phyloP scores from a whole-genome alignment of 2,888 invertebrate genomes.

The Campaea margaritaria region DNA sequence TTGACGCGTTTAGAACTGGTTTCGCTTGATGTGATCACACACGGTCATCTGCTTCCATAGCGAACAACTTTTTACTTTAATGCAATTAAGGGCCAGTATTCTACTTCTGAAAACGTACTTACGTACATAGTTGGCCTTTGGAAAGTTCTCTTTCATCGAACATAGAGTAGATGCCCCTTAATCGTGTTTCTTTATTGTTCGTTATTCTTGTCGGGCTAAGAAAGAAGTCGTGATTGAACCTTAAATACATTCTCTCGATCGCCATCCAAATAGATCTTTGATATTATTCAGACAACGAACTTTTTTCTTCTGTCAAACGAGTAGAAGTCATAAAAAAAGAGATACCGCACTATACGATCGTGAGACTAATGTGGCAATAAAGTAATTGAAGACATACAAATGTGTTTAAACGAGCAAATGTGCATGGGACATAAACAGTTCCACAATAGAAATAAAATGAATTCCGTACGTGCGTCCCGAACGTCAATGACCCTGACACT shows the following conservation, averaged over 20 bases:
- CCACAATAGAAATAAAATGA: background rate
- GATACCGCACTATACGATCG: too few species aligned
- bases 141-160: constrained; percentile 4
- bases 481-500: constrained; percentile 2
- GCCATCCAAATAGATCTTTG: background rate
- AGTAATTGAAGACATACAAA: too few species aligned
- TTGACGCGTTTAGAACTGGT: constrained; percentile 17
- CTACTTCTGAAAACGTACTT: constrained; percentile 1
- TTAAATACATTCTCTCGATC: background rate
- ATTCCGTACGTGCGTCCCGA: background rate
- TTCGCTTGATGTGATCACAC: constrained; percentile 24
- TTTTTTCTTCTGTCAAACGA: too few species aligned
- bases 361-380: too few species aligned
- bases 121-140: background rate
- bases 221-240: background rate
- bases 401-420: background rate
- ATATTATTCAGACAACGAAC: too few species aligned
- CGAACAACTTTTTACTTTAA: constrained; percentile 15
- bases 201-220: background rate
- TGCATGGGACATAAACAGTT: background rate
- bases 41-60: constrained; percentile 26
- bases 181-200: background rate
- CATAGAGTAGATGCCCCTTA: constrained; percentile 9
- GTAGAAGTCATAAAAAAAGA: too few species aligned
- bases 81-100: constrained; percentile 5